Evolutionary conservation across 2,797 vertebrate species (phyloP).

Genomic region (Eurystomus glaucurus): DNA sequence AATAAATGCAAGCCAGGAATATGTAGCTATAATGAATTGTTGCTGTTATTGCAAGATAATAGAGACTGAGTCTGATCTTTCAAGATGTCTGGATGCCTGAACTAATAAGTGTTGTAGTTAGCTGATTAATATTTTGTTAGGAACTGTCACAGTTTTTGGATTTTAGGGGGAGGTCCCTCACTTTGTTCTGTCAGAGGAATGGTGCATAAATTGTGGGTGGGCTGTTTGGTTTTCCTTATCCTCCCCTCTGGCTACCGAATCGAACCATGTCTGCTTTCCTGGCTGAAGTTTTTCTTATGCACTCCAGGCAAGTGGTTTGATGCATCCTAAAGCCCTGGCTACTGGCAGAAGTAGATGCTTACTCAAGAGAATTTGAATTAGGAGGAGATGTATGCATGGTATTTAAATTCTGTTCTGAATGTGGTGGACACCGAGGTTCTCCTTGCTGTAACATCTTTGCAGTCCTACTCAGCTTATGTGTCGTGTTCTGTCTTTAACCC

Average conservation of each 20-base stretch:
- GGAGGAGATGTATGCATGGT: neutral
- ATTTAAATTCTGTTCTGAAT: neutral
- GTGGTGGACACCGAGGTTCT: neutral
- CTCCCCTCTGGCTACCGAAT: neutral
- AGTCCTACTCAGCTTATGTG: neutral
- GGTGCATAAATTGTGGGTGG: neutral
- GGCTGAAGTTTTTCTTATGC: neutral
- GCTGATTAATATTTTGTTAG: neutral
- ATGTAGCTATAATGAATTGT: neutral
- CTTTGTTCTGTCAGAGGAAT: neutral
- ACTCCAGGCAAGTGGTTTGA: too few relatives aligned
- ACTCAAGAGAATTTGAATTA: neutral
- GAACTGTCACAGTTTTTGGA: neutral
- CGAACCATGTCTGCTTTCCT: neutral
- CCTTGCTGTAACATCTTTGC: neutral
- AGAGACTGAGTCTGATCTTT: neutral
- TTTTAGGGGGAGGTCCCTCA: fast-evolving
- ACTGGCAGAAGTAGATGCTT: neutral
- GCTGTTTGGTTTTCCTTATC: neutral
- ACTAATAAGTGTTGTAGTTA: neutral
- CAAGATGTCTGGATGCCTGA: neutral
- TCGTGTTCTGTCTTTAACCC: fast-evolving
- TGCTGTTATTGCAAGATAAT: neutral
- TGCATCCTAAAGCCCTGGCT: neutral
- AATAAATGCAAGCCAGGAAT: neutral